Evolutionary conservation across 2,113 vertebrate species (phyloP).

Genomic region (Pleuronectes platessa): DNA sequence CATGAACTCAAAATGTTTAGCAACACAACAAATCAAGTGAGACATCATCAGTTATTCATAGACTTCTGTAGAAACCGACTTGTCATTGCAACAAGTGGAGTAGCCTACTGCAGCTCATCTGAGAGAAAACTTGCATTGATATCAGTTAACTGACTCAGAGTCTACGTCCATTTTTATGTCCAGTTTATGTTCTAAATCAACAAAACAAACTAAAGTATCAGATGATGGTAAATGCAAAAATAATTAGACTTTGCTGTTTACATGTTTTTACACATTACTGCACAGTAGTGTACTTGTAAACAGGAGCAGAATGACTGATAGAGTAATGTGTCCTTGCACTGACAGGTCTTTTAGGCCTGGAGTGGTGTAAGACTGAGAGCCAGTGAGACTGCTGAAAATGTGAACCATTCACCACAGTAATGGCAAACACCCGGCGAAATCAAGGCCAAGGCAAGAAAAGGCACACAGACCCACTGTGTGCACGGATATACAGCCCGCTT

Average conservation of each 20-base stretch:
- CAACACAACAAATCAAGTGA: too few species aligned
- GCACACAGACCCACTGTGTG: slow-evolving; percentile 4
- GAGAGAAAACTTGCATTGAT: too few species aligned
- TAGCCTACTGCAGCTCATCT: too few species aligned
- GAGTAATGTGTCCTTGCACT: not conserved
- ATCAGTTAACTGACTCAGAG: too few species aligned
- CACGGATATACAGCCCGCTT: slow-evolving; percentile 31
- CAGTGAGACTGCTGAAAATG: slow-evolving; percentile 4
- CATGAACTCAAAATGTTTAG: too few species aligned
- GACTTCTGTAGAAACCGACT: too few species aligned
- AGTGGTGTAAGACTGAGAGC: not conserved
- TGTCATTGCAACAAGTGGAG: too few species aligned
- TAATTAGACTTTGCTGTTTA: not conserved
- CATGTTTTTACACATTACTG: not conserved
- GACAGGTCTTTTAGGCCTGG: not conserved
- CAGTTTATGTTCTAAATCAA: too few species aligned
- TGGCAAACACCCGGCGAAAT: slow-evolving; percentile 21
- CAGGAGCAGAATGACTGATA: not conserved
- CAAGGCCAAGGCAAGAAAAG: slow-evolving; percentile 27
- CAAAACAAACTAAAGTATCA: not conserved
- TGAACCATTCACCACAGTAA: slow-evolving; percentile 21
- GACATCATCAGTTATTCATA: too few species aligned
- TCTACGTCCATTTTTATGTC: too few species aligned
- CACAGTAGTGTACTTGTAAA: not conserved
- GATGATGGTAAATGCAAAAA: not conserved